These are phyloP conservation scores for Araneus ventricosus DNA, from an alignment of 1,140 invertebrate species.

Conservation along the genomic window DNA sequence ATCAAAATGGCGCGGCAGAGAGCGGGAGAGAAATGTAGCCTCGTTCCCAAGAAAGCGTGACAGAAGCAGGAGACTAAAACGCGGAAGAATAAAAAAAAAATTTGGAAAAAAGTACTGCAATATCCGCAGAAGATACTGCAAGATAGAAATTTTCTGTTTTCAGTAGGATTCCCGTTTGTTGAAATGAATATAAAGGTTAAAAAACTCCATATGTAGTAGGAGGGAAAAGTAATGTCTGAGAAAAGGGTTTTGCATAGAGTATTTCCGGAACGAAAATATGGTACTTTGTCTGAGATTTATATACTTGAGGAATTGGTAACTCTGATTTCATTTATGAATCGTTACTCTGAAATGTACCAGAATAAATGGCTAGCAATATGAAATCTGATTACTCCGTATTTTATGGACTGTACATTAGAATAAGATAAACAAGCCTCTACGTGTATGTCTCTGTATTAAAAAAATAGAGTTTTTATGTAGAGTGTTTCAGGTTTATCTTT, in stretches of 20 bases:
- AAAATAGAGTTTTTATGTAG: too few relatives aligned
- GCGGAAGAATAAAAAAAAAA: background rate
- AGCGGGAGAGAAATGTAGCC: background rate
- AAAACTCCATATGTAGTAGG: background rate
- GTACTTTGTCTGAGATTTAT: background rate
- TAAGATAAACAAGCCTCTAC: too few relatives aligned
- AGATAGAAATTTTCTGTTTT: conserved; percentile 22
- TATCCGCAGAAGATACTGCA: conserved; percentile 1
- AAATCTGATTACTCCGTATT: too few relatives aligned
- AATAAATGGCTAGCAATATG: background rate
- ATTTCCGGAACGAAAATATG: background rate
- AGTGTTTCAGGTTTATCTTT: too few relatives aligned
- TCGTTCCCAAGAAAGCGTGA: conserved; percentile 15
- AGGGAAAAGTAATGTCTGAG: conserved; percentile 2
- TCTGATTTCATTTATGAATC: background rate
- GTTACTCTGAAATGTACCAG: background rate
- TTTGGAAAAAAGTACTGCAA: background rate
- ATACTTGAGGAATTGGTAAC: background rate
- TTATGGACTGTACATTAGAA: too few relatives aligned
- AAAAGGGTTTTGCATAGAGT: background rate
- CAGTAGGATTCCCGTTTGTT: background rate
- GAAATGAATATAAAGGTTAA: background rate
- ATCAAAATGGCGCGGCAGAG: conserved; percentile 1
- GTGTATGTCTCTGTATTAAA: too few relatives aligned
- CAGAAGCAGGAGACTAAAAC: background rate